Percentiles rank a stretch among this genome's conserved stretches.
Conservation (phyloP, 2,113 vertebrate species). For the Casuarius casuarius region DNA sequence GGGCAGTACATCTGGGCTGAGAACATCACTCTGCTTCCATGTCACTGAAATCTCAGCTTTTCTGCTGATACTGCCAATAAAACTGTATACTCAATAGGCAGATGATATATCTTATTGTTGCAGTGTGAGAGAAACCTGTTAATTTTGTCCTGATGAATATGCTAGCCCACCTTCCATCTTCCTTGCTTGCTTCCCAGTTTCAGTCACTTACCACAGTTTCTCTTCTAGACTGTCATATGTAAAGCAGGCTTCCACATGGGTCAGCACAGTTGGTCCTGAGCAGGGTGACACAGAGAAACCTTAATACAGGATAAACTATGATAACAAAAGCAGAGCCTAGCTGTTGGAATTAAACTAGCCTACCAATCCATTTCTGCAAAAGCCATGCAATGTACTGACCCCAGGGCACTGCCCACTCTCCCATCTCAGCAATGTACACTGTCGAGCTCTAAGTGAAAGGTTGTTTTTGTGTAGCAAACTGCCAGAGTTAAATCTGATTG, state of each 20-base stretch:
- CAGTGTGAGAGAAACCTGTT: not conserved
- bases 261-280: not conserved
- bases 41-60: not conserved
- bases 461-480: not conserved
- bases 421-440: not conserved
- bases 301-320: not conserved
- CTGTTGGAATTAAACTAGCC: not conserved
- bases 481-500: not conserved
- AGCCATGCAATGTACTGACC: not conserved
- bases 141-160: not conserved
- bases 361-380: not conserved
- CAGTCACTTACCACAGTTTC: not conserved
- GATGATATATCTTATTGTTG: not conserved
- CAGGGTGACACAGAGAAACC: not conserved
- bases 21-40: not conserved
- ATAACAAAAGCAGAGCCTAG: not conserved
- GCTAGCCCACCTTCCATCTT: not conserved
- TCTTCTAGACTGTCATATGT: not conserved
- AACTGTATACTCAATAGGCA: not conserved
- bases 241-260: not conserved
- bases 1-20: not conserved
- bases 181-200: not conserved
- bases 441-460: not conserved
- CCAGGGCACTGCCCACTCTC: not conserved
- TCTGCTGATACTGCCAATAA: not conserved